Evolutionary conservation across 2,797 vertebrate species (phyloP).

Genomic region (Micrastur ruficollis): DNA sequence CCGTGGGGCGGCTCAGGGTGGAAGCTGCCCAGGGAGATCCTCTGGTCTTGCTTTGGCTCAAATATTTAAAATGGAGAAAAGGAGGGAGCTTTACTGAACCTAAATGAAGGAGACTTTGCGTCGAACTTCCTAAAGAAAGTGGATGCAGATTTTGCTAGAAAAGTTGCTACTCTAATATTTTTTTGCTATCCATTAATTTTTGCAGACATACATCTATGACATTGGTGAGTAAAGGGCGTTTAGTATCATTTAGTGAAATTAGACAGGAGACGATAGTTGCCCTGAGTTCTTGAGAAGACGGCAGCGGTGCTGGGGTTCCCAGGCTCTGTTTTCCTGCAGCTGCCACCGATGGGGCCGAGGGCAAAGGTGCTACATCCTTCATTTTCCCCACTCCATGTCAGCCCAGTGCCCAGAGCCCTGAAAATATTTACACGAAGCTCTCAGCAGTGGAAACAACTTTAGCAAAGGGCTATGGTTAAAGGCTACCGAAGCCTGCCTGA

Average conservation of each 20-base stretch:
- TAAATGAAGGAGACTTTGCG: not conserved
- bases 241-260: not conserved
- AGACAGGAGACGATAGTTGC: not conserved
- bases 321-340: not conserved
- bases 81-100: slow-evolving; percentile 26
- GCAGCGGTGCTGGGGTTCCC: not conserved
- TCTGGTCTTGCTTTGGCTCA: slow-evolving; percentile 22
- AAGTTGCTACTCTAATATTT: not conserved
- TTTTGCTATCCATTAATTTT: not conserved
- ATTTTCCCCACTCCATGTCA: not conserved
- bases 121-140: not conserved
- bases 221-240: not conserved
- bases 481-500: not conserved
- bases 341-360: not conserved
- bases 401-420: not conserved
- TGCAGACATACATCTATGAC: not conserved
- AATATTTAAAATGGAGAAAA: slow-evolving; percentile 23
- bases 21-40: slow-evolving; percentile 26
- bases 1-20: too few relatives aligned
- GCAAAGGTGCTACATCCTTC: not conserved
- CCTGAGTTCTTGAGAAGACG: not conserved
- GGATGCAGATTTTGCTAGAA: not conserved
- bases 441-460: not conserved
- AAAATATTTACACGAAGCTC: not conserved
- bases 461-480: not conserved